Base-by-base conservation (phyloP, 1,140 invertebrate species). In the Steinernema feltiae region DNA sequence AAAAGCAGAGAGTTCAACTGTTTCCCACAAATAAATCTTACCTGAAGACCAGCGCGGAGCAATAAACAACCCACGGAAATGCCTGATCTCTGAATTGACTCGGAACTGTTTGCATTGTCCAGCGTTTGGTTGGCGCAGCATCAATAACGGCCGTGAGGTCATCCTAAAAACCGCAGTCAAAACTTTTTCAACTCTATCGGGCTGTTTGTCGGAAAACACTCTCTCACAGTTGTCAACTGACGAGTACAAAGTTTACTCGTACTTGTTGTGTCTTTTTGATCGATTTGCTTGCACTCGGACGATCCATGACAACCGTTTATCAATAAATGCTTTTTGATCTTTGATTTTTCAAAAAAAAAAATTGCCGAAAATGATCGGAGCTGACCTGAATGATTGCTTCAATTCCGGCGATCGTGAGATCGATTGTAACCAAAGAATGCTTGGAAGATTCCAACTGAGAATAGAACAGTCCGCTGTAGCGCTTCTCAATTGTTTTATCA, bases 321-420 rank as follows among this genome's bases (percentile, higher is more conserved):
- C 70, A 74, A 30, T 41, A n/a, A n/a, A n/a, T n/a, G n/a, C n/a
- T n/a, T n/a, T 24, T 72, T 74, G 27, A 24, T 74, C 18, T 74
- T n/a, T 74, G 24, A 72, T 7, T 15, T 76, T 48, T 35, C 15
- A 17, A 71, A 32, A 71, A 71, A 71, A 7, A 27, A 29, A 70
- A 70, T 15, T 31, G n/a, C n/a, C n/a, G n/a, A n/a, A n/a, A n/a
- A n/a, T n/a, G n/a, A n/a, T n/a, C n/a, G n/a, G 35, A 31, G 17
- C 48, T 29, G 29, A 74, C 73, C 48, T 74, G 73, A 32, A 74
- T 48, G 32, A 74, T 74, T 30, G 30, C 48, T 71, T 74, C 73
- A 27, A 74, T 24, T 29, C 73, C 73, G 18, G 48, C 69, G 2
- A 30, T 17, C 21, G 69, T 30, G 1, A 74, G 53, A 18, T 71